These are phyloP conservation scores for Hirtodrosophila histrioides DNA, from an alignment of 2,888 invertebrate genomes.

Conservation along the genomic window DNA sequence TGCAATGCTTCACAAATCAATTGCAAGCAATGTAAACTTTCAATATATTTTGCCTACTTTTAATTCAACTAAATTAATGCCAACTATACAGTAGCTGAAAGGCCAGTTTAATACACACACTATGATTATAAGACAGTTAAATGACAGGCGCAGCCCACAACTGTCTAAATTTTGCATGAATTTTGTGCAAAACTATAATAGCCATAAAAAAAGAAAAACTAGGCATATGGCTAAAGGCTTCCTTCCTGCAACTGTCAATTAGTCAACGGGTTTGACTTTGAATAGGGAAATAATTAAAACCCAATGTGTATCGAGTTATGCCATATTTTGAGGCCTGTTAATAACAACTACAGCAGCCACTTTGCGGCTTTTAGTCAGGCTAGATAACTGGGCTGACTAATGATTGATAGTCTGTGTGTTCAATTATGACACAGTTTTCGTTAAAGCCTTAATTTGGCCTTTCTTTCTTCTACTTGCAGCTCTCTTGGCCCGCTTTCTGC, in stretches of 20 bases:
- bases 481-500: conserved; percentile 31
- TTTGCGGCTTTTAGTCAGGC: neutral
- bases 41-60: neutral
- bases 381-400: no score
- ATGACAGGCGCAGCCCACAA: conserved; percentile 14
- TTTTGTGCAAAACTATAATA: conserved; percentile 1
- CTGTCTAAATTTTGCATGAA: conserved; percentile 1
- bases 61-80: conserved; percentile 3
- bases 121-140: conserved; percentile 14
- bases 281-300: conserved; percentile 66
- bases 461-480: conserved; percentile 43
- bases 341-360: conserved; percentile 3
- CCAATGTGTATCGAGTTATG: conserved; percentile 33
- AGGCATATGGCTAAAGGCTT: conserved; percentile 11
- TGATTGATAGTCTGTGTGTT: neutral
- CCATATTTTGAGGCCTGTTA: conserved; percentile 27
- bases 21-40: neutral
- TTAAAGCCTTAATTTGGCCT: conserved; percentile 1
- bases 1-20: conserved; percentile 11
- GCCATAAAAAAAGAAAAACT: neutral
- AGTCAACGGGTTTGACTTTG: conserved; percentile 44
- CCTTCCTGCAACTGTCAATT: conserved; percentile 42
- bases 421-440: conserved; percentile 11
- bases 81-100: conserved; percentile 12
- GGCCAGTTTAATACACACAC: conserved; percentile 5